Evolutionary conservation across 2,797 vertebrate species (phyloP).

Genomic region (Gymnoscopelus braueri): DNA sequence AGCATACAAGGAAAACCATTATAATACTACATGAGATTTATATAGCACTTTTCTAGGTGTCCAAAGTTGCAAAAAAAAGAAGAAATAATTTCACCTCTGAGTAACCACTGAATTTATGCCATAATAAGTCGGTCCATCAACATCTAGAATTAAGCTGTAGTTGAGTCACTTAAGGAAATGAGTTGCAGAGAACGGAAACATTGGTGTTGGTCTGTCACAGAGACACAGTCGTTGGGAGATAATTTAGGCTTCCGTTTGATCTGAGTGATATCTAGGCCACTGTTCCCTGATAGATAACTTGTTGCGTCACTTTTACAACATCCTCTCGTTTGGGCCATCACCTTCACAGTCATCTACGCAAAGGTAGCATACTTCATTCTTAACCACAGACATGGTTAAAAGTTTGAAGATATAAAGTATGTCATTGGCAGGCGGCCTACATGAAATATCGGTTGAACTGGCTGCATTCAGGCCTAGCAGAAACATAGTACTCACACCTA

Average conservation of each 20-base stretch:
- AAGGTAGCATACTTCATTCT: neutral
- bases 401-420: neutral
- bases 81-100: too few species aligned
- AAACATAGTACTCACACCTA: neutral
- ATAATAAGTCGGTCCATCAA: neutral
- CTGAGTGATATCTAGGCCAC: constrained; percentile 40
- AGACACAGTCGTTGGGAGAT: constrained; percentile 24
- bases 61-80: too few species aligned
- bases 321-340: constrained; percentile 14
- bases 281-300: constrained; percentile 8
- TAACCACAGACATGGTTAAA: neutral
- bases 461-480: neutral
- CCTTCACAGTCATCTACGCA: constrained; percentile 14
- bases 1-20: too few species aligned
- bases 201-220: constrained; percentile 41
- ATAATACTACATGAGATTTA: too few species aligned
- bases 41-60: too few species aligned
- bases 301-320: constrained; percentile 31
- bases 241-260: constrained; percentile 62
- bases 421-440: neutral
- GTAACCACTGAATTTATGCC: too few species aligned
- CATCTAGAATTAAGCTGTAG: neutral
- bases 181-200: constrained; percentile 47
- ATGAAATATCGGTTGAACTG: neutral
- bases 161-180: constrained; percentile 17